A percentile compares a stretch with the other conserved stretches of the same genome.
Conservation (phyloP, 1,140 invertebrate species). For the Leguminivora glycinivorella region DNA sequence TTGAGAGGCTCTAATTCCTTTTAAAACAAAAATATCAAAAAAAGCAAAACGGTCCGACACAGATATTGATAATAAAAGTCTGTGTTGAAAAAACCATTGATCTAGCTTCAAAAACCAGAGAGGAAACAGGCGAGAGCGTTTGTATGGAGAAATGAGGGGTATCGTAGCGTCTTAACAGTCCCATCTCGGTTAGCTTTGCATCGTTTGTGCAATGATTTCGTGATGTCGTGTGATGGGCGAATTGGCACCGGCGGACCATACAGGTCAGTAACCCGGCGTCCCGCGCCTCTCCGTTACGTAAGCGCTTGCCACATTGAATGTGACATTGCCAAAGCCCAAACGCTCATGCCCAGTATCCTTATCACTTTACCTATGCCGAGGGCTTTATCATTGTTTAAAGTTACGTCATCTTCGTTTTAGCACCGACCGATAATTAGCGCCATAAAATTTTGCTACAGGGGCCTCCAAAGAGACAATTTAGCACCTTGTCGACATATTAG, state of each 20-base stretch:
- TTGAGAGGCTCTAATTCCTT: no score
- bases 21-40: no score
- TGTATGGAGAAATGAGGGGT: no score
- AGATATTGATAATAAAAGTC: no score
- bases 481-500: no score
- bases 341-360: conserved; percentile 53
- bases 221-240: conserved; percentile 68
- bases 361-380: conserved; percentile 33
- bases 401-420: neutral
- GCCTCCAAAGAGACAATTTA: no score
- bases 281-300: conserved; percentile 58
- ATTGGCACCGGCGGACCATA: conserved; percentile 70
- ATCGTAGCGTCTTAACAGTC: no score
- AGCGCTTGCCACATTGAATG: conserved; percentile 64
- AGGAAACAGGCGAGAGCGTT: no score
- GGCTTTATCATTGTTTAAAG: neutral
- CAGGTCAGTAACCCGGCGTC: conserved; percentile 62
- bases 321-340: conserved; percentile 63
- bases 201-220: conserved; percentile 63
- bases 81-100: no score
- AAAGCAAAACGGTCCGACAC: no score
- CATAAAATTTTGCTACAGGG: neutral
- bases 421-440: neutral
- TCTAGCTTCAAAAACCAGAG: no score
- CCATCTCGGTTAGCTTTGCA: conserved; percentile 37